These are phyloP conservation scores for Lampropteryx suffumata DNA, from an alignment of 2,888 invertebrate genomes.

Conservation along the genomic window DNA sequence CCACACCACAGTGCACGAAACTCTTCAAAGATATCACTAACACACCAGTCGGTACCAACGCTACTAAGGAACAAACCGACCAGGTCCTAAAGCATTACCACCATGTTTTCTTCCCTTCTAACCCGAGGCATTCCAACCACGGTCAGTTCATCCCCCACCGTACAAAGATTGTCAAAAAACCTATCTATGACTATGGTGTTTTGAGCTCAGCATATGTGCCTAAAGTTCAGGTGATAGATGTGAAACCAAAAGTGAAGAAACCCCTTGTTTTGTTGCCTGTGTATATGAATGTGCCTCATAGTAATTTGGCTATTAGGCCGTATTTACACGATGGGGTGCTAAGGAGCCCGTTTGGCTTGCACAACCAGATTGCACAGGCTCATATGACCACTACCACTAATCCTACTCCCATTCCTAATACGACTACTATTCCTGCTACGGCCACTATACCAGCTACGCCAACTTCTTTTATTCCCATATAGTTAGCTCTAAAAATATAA, in stretches of 20 bases:
- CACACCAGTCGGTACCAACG: constrained; percentile 37
- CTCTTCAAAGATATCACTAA: constrained; percentile 51
- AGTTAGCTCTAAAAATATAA: not conserved
- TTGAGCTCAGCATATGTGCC: constrained; percentile 49
- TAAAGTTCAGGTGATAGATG: constrained; percentile 47
- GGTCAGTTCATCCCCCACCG: not conserved
- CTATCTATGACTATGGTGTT: constrained; percentile 52
- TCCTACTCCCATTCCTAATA: constrained; percentile 6
- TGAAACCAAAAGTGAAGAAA: constrained; percentile 46
- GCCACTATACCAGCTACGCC: not conserved
- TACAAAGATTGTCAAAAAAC: constrained; percentile 35
- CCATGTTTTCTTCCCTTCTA: constrained; percentile 42
- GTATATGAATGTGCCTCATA: constrained; percentile 47
- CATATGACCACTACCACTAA: constrained; percentile 5
- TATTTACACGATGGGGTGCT: constrained; percentile 40
- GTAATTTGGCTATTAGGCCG: constrained; percentile 27
- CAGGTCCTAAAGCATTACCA: constrained; percentile 48
- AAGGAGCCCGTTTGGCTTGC: constrained; percentile 36
- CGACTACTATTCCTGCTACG: not conserved
- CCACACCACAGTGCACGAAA: constrained; percentile 49
- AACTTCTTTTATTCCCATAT: constrained; percentile 4
- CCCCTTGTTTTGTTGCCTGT: constrained; percentile 57
- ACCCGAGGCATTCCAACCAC: too few species aligned
- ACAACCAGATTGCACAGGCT: constrained; percentile 28
- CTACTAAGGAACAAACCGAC: constrained; percentile 37